These are phyloP conservation scores for Forbesichthys agassizii DNA, from an alignment of 2,113 vertebrate genomes.

Conservation along the genomic window DNA sequence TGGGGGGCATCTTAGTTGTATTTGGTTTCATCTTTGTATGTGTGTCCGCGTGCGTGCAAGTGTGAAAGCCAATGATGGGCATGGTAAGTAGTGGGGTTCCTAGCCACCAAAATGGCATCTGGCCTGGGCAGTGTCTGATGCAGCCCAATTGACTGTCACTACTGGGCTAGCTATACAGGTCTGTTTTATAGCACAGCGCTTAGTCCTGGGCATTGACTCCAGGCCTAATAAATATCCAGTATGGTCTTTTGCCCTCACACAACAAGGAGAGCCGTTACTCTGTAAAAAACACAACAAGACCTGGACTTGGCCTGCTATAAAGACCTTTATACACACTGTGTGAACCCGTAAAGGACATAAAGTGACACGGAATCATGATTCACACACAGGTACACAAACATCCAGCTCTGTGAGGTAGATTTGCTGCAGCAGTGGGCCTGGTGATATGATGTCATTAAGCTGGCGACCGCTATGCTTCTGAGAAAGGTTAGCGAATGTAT, in stretches of 20 bases:
- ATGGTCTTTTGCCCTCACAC: constrained; percentile 65
- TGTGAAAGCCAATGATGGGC: constrained; percentile 39
- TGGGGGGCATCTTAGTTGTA: constrained; percentile 32
- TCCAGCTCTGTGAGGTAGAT: constrained; percentile 22
- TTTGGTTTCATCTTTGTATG: constrained; percentile 22
- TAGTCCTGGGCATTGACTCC: constrained; percentile 66
- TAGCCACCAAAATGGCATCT: constrained; percentile 64
- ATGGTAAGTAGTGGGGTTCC: constrained; percentile 44
- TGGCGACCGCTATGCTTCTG: background rate
- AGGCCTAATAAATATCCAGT: constrained; percentile 73
- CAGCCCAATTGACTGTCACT: constrained; percentile 59
- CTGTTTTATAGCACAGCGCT: constrained; percentile 65
- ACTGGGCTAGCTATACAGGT: constrained; percentile 52
- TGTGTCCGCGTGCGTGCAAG: constrained; percentile 27
- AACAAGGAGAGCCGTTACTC: constrained; percentile 61
- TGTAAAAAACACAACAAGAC: constrained; percentile 70
- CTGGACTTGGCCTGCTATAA: constrained; percentile 61
- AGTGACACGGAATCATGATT: background rate
- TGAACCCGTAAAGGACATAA: constrained; percentile 56
- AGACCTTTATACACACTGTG: constrained; percentile 68
- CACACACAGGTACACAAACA: constrained; percentile 27
- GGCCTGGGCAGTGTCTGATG: constrained; percentile 54
- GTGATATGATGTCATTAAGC: background rate
- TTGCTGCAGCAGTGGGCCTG: background rate
- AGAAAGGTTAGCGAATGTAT: constrained; percentile 16